A percentile compares a stretch with the other conserved stretches of the same genome.
These are phyloP conservation scores for Drosophila colorata DNA, from an alignment of 2,888 invertebrate genomes.

Conservation along the genomic window DNA sequence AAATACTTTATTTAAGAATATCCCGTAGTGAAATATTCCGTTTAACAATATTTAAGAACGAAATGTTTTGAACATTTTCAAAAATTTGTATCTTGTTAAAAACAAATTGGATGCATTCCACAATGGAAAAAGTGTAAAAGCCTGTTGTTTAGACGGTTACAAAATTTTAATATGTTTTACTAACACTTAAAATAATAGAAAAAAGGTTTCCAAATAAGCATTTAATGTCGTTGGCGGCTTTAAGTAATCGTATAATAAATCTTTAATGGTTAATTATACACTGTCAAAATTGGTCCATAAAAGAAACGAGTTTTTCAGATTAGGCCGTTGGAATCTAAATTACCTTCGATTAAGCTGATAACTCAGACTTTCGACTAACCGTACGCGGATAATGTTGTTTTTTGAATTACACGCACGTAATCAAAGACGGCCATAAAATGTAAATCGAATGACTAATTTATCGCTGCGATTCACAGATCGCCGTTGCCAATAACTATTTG, in stretches of 20 bases:
- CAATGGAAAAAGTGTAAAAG: not conserved
- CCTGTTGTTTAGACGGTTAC: not conserved
- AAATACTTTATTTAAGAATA: too few species aligned
- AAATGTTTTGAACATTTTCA: too few species aligned
- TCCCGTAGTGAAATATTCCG: too few species aligned
- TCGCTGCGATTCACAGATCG: slow-evolving; percentile 17
- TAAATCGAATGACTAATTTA: slow-evolving; percentile 53
- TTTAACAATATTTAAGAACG: too few species aligned
- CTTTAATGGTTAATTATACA: not conserved
- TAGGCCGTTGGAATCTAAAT: slow-evolving; percentile 32
- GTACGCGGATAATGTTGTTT: slow-evolving; percentile 27
- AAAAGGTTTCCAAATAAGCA: not conserved
- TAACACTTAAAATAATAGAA: not conserved
- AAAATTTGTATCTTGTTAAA: not conserved
- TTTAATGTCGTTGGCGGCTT: slow-evolving; percentile 1
- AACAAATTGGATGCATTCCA: not conserved
- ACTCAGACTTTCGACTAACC: slow-evolving; percentile 4
- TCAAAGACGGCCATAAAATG: slow-evolving; percentile 30
- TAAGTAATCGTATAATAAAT: not conserved
- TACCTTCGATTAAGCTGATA: slow-evolving; percentile 33
- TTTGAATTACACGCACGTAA: slow-evolving; percentile 51
- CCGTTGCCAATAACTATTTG: slow-evolving; percentile 34
- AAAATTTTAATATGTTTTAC: too few species aligned
- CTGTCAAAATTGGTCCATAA: slow-evolving; percentile 24
- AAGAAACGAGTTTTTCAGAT: slow-evolving; percentile 21